Conservation (phyloP, 2,888 invertebrate species). For the Malthinus seriepunctatus region DNA sequence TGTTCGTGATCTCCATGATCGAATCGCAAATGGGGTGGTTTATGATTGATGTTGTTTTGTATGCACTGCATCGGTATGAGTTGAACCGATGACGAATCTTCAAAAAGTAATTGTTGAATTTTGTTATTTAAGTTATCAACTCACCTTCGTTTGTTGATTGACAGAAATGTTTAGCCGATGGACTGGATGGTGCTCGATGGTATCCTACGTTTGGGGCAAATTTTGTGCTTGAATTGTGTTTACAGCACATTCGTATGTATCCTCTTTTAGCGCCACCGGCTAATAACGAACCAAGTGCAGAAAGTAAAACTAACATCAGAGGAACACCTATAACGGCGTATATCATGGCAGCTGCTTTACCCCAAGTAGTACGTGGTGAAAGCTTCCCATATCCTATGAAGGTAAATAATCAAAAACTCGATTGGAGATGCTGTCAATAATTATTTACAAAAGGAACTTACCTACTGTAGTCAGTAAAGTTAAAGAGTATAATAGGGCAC, state of each 20-base stretch:
- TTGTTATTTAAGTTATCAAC: not conserved
- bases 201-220: constrained; percentile 51
- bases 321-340: constrained; percentile 90
- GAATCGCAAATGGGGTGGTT: constrained; percentile 32
- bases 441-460: constrained; percentile 53
- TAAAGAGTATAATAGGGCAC: constrained; percentile 82
- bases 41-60: constrained; percentile 38
- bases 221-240: constrained; percentile 36
- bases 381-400: constrained; percentile 81
- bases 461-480: constrained; percentile 90
- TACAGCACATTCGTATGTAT: constrained; percentile 59
- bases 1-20: constrained; percentile 42
- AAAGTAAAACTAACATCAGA: constrained; percentile 81
- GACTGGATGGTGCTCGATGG: constrained; percentile 62
- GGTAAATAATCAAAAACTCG: not conserved
- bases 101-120: not conserved
- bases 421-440: not conserved
- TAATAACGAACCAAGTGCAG: constrained; percentile 80
- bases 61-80: constrained; percentile 45
- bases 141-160: constrained; percentile 47
- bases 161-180: constrained; percentile 55
- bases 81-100: constrained; percentile 48
- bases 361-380: constrained; percentile 80
- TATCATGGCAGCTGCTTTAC: constrained; percentile 82
- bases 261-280: constrained; percentile 76